These are phyloP conservation scores for Ernsta delagoae DNA, from an alignment of 2,888 invertebrate species.

Conservation along the genomic window DNA sequence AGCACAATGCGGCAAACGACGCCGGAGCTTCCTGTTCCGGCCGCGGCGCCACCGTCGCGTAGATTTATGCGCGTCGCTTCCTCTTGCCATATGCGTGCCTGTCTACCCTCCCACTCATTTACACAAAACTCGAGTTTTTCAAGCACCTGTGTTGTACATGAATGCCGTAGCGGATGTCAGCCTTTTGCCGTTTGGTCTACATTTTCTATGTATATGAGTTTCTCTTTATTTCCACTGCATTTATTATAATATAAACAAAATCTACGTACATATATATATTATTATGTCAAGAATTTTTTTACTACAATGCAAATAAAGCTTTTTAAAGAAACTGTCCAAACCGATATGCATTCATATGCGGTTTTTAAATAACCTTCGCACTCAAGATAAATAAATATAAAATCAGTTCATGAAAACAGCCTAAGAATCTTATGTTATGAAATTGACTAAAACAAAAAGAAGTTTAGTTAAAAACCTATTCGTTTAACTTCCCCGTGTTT, in stretches of 20 bases:
- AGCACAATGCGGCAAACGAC: conserved; percentile 85
- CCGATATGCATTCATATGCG: too few relatives aligned
- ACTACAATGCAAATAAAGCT: too few relatives aligned
- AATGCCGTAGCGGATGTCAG: conserved; percentile 60
- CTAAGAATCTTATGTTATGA: too few relatives aligned
- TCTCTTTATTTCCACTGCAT: conserved; percentile 42
- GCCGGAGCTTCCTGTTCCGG: conserved; percentile 82
- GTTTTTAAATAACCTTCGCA: too few relatives aligned
- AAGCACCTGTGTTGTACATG: conserved; percentile 72
- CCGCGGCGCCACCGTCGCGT: conserved; percentile 78
- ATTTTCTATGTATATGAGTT: conserved; percentile 49
- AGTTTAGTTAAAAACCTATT: too few relatives aligned
- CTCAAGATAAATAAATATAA: too few relatives aligned
- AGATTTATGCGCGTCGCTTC: conserved; percentile 83
- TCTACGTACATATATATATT: too few relatives aligned
- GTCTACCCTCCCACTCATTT: conserved; percentile 76
- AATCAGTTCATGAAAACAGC: too few relatives aligned
- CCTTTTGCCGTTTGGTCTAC: conserved; percentile 57
- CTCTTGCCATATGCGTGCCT: conserved; percentile 77
- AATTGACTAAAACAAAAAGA: too few relatives aligned
- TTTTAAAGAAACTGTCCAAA: too few relatives aligned
- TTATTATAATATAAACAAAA: conserved; percentile 8
- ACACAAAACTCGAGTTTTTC: conserved; percentile 82
- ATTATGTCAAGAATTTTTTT: too few relatives aligned
- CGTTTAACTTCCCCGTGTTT: too few relatives aligned